Percentiles rank a stretch among this genome's conserved stretches.
Conservation (phyloP, 2,888 invertebrate genomes). For the Mechanitis messenoides region DNA sequence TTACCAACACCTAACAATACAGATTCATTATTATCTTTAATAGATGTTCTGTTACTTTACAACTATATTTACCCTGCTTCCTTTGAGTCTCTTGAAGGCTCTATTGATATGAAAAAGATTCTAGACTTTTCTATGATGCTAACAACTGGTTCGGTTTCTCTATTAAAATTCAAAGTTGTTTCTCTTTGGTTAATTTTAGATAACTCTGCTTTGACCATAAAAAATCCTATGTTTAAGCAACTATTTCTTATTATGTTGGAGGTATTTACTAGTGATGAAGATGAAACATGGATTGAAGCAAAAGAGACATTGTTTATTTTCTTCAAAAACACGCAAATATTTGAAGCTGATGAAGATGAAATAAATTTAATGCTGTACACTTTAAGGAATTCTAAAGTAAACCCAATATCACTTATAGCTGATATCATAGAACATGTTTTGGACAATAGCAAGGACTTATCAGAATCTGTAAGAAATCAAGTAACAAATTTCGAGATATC, state of each 20-base stretch:
- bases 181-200: constrained; percentile 67
- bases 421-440: constrained; percentile 60
- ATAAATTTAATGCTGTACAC: constrained; percentile 81
- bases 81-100: constrained; percentile 66
- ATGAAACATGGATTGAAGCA: constrained; percentile 67
- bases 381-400: constrained; percentile 53
- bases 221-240: constrained; percentile 71
- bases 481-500: constrained; percentile 57
- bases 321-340: constrained; percentile 79
- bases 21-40: constrained; percentile 52
- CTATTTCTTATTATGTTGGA: constrained; percentile 76
- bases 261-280: constrained; percentile 63
- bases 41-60: constrained; percentile 61
- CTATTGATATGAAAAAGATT: constrained; percentile 61
- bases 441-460: constrained; percentile 49
- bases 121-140: constrained; percentile 54
- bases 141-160: constrained; percentile 41
- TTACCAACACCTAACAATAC: constrained; percentile 51
- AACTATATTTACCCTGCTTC: constrained; percentile 63
- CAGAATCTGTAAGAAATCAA: constrained; percentile 53
- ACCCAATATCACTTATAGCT: constrained; percentile 50
- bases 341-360: constrained; percentile 80
- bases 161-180: constrained; percentile 67
- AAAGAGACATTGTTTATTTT: constrained; percentile 75
- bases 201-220: constrained; percentile 69